A percentile compares a stretch with the other conserved stretches of the same genome.
These are phyloP conservation scores for Pseudomyrmex flavicornis DNA, from an alignment of 1,140 invertebrate genomes.

Conservation along the genomic window DNA sequence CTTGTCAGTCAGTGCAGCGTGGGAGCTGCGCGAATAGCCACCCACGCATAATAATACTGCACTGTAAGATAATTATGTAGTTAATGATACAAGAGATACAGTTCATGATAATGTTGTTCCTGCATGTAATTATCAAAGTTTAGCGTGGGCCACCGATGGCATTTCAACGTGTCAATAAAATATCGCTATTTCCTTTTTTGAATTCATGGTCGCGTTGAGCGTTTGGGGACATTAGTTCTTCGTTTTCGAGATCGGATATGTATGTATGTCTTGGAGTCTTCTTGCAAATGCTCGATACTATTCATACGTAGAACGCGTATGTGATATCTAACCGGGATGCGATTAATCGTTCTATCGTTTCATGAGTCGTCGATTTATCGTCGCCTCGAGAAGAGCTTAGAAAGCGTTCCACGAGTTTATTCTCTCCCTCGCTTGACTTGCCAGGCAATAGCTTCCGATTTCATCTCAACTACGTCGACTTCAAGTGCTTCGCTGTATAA, in stretches of 20 bases:
- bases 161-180: background rate
- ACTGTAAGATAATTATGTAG: no score
- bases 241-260: no score
- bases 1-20: no score
- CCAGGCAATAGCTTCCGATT: slow-evolving; percentile 68
- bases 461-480: slow-evolving; percentile 44
- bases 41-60: no score
- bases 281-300: slow-evolving; percentile 11
- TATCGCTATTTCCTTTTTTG: background rate
- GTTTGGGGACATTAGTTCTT: no score
- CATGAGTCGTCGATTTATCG: slow-evolving; percentile 72
- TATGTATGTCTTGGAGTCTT: no score
- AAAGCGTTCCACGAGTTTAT: slow-evolving; percentile 57
- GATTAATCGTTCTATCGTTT: slow-evolving; percentile 76
- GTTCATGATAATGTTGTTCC: no score
- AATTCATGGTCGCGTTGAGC: slow-evolving; percentile 9
- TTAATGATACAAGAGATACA: no score
- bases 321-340: slow-evolving; percentile 67
- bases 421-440: slow-evolving; percentile 59
- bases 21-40: no score
- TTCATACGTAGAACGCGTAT: slow-evolving; percentile 52
- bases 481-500: slow-evolving; percentile 52
- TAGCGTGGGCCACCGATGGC: no score
- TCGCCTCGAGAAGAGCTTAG: slow-evolving; percentile 35
- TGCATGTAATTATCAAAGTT: no score